Evolutionary conservation across 2,113 vertebrate genomes (phyloP).

Genomic region (Clarias magur): DNA sequence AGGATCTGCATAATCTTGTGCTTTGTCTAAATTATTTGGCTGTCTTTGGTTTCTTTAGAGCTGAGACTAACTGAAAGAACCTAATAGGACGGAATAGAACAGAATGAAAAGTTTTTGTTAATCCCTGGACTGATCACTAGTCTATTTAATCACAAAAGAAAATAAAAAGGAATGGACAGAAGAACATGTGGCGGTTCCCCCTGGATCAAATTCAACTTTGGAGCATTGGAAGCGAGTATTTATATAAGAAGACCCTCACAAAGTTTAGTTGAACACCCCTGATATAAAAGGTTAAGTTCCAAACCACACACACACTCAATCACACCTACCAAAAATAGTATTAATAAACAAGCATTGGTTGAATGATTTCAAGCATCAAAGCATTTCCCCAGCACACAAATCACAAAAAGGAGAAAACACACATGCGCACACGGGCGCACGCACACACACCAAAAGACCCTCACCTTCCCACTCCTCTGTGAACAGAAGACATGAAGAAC

Average conservation of each 20-base stretch:
- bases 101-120: background rate
- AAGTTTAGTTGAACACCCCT: slow-evolving; percentile 14
- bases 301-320: background rate
- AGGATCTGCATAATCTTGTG: too few relatives aligned
- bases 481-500: slow-evolving; percentile 60
- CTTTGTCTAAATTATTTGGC: background rate
- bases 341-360: background rate
- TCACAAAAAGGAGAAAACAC: slow-evolving; percentile 47
- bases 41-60: background rate
- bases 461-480: slow-evolving; percentile 77
- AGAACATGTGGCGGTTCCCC: background rate
- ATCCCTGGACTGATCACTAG: background rate
- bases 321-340: background rate
- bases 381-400: slow-evolving; percentile 40
- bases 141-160: background rate
- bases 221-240: background rate
- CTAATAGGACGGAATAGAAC: too few relatives aligned
- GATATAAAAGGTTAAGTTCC: slow-evolving; percentile 4
- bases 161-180: background rate
- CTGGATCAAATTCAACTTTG: background rate
- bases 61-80: background rate
- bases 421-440: slow-evolving; percentile 15
- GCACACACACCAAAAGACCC: slow-evolving; percentile 28
- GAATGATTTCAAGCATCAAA: slow-evolving; percentile 50
- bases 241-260: background rate